These are phyloP conservation scores for Stenchaetothrips biformis DNA, from an alignment of 2,888 invertebrate genomes.

Conservation along the genomic window DNA sequence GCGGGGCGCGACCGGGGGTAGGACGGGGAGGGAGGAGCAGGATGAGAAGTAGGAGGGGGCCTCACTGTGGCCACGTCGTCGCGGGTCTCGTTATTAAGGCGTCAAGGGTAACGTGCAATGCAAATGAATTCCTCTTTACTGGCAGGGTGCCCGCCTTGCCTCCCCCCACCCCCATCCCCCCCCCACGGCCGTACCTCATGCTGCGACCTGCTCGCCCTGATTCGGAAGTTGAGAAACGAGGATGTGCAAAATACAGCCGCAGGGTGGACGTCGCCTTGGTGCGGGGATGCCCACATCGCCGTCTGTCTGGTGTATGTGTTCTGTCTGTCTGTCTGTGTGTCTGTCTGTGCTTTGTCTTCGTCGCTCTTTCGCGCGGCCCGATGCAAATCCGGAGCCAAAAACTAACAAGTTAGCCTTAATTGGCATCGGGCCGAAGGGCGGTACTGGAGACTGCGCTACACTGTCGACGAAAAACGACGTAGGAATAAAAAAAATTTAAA, in stretches of 20 bases:
- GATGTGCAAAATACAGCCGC: neutral
- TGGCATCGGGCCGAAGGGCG: neutral
- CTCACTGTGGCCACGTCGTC: neutral
- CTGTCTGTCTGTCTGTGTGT: no score
- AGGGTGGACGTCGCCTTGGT: no score
- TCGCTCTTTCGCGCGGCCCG: neutral
- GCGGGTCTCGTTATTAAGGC: neutral
- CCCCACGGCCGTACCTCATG: neutral
- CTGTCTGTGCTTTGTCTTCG: neutral
- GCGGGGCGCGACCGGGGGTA: neutral
- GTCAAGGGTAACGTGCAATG: neutral
- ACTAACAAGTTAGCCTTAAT: conserved; percentile 24
- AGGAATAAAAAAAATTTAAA: no score
- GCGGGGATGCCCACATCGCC: no score
- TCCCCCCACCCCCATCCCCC: neutral
- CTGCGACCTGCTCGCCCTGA: neutral
- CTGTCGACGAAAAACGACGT: no score
- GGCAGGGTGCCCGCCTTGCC: neutral
- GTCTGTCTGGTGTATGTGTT: no score
- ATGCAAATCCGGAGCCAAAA: conserved; percentile 19
- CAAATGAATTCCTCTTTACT: neutral
- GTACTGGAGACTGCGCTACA: no score
- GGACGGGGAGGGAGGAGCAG: neutral
- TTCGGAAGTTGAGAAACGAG: neutral
- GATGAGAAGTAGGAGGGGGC: no score